phyloP scores from a whole-genome alignment of 2,113 vertebrate species.

The Grallaria varia region DNA sequence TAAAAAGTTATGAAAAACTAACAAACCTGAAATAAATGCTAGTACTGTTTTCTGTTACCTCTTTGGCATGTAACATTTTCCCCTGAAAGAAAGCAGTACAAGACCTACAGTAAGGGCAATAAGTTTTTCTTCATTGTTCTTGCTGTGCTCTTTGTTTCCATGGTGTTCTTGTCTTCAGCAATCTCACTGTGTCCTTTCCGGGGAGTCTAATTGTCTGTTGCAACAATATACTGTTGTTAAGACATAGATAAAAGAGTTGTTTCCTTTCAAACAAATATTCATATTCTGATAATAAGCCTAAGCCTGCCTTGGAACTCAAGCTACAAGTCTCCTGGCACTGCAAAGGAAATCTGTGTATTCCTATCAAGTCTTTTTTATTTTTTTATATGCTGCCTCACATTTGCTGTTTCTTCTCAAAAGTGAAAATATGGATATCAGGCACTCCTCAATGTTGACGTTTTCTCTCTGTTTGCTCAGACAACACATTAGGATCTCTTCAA shows the following conservation, averaged over 20 bases:
- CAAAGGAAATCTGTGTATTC: neutral
- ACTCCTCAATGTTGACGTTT: neutral
- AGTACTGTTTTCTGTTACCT: neutral
- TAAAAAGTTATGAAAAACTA: neutral
- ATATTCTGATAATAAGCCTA: neutral
- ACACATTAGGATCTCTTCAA: neutral
- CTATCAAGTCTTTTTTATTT: neutral
- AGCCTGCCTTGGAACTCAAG: neutral
- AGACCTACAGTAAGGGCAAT: neutral
- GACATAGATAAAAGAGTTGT: neutral
- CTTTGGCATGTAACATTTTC: neutral
- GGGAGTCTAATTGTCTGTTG: neutral
- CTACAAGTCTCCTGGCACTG: neutral
- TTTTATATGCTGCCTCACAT: neutral
- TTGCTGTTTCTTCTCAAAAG: neutral
- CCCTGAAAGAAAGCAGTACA: neutral
- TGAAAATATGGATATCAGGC: neutral
- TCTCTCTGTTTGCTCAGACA: neutral
- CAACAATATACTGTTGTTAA: neutral
- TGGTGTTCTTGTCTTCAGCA: neutral
- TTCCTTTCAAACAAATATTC: neutral
- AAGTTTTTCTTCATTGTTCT: neutral
- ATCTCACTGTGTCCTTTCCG: neutral
- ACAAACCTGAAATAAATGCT: neutral
- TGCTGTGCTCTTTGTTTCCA: neutral